A percentile compares a stretch with the other conserved stretches of the same genome.
Evolutionary conservation across 2,797 vertebrate genomes (phyloP).

Genomic region (Halcyon chelicuti): DNA sequence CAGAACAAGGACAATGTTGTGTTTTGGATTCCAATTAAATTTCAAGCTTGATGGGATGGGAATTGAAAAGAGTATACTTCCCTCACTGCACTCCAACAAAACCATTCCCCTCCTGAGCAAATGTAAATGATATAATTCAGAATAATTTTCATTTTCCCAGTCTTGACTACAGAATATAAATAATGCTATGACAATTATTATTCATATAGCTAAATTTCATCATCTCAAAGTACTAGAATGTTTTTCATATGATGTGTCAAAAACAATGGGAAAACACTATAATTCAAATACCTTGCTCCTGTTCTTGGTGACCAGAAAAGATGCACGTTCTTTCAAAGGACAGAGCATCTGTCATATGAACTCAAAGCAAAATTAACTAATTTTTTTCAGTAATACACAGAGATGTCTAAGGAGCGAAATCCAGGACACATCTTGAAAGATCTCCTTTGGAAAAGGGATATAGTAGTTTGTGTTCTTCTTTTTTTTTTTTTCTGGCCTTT

Average conservation of each 20-base stretch:
- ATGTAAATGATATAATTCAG: neutral
- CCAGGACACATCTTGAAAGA: neutral
- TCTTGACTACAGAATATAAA: neutral
- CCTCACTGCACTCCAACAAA: neutral
- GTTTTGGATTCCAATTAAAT: neutral
- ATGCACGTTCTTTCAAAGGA: neutral
- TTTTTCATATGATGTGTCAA: neutral
- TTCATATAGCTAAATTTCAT: neutral
- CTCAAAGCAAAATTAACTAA: neutral
- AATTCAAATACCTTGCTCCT: neutral
- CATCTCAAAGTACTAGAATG: neutral
- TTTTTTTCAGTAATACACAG: neutral
- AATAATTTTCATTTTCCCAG: neutral
- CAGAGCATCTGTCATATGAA: neutral
- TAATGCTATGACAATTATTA: neutral
- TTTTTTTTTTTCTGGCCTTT: neutral
- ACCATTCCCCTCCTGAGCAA: neutral
- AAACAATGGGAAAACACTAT: conserved; percentile 1
- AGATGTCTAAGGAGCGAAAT: neutral
- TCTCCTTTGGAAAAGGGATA: neutral
- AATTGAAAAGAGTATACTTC: neutral
- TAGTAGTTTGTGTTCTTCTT: neutral
- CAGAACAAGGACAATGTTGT: neutral
- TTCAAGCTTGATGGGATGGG: neutral
- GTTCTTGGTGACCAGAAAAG: neutral